Percentiles rank a stretch among this genome's conserved stretches.
These are phyloP conservation scores for Oryzias sinensis DNA, from an alignment of 2,797 vertebrate species.

Conservation along the genomic window DNA sequence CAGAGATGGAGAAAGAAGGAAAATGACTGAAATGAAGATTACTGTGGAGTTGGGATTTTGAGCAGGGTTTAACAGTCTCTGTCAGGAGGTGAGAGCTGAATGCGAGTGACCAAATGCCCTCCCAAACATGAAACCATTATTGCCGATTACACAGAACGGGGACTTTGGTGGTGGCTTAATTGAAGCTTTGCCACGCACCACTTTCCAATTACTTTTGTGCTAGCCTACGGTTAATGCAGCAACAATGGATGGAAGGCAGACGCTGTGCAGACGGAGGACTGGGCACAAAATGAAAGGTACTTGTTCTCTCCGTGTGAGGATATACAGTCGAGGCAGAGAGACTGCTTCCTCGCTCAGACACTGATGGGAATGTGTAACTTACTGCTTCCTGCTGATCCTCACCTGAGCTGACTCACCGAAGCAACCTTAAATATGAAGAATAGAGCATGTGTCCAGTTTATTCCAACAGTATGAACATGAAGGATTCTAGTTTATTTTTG, in stretches of 20 bases:
- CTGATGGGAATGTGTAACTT: constrained; percentile 31
- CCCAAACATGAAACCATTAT: constrained; percentile 81
- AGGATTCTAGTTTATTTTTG: no score
- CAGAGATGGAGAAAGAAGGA: constrained; percentile 71
- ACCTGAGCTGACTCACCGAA: no score
- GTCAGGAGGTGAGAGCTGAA: constrained; percentile 80
- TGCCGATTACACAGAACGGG: constrained; percentile 80
- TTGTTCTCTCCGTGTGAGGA: constrained; percentile 46
- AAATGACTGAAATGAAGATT: constrained; percentile 79
- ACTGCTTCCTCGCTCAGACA: constrained; percentile 34
- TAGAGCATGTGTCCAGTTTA: no score
- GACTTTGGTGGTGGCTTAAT: constrained; percentile 81
- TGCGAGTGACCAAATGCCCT: constrained; percentile 73
- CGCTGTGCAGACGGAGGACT: constrained; percentile 56
- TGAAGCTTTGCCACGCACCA: constrained; percentile 80
- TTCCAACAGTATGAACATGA: no score
- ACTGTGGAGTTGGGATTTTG: constrained; percentile 72
- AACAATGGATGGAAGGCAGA: constrained; percentile 72
- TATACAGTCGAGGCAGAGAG: constrained; percentile 43
- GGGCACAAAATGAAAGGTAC: constrained; percentile 54
- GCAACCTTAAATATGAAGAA: no score
- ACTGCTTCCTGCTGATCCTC: neutral
- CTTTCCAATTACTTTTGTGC: constrained; percentile 86
- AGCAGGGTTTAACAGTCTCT: constrained; percentile 70
- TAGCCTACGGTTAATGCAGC: constrained; percentile 82